Base-by-base conservation (phyloP, 2,797 vertebrate species). In the Agapornis canus region DNA sequence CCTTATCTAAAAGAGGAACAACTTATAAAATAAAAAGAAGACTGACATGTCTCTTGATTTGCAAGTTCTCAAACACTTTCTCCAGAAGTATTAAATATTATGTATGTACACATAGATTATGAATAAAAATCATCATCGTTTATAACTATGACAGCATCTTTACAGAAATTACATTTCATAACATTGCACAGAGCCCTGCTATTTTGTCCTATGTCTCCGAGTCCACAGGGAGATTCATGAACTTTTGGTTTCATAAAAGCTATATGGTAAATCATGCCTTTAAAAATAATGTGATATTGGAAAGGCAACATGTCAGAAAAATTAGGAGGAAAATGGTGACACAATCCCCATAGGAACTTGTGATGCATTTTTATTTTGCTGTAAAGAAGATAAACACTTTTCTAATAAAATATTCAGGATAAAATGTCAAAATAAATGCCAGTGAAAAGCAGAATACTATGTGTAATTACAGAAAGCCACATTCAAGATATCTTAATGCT, bases 361-460 rank as follows among this genome's bases (percentile, higher is more conserved):
- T 39, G 51, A 68, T 64, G 8, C 17, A 13, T 72, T 95, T 93
- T 91, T 68, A 56, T 84, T 87, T 93, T 86, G 10, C 31, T 66
- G 5, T 92, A 61, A 69, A 86, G 45, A 88, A 79, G 35, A 86
- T 39, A 89, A 86, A 86, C 0, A 2, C 4, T 65, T 85, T 69
- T 86, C 25, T 10, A 82, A 88, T 75, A 4, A 91, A 94, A 94
- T 89, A 76, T 43, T 82, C 37, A 59, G 37, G 48, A 89, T 73
- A 78, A 95, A 94, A 92, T 61, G 39, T 89, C 68, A 82, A 85
- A 95, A 75, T 81, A 95, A 87, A 94, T 90, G 65, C 26, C n/a
- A 85, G 15, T 43, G 48, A 72, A 80, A 89, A 76, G 45, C 51
- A 90, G 59, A 61, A 35, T 83, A 75, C 54, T 25, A 39, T 37